A percentile compares a stretch with the other conserved stretches of the same genome.
Conservation (phyloP, 2,888 invertebrate genomes). For the Drosophila limbata region DNA sequence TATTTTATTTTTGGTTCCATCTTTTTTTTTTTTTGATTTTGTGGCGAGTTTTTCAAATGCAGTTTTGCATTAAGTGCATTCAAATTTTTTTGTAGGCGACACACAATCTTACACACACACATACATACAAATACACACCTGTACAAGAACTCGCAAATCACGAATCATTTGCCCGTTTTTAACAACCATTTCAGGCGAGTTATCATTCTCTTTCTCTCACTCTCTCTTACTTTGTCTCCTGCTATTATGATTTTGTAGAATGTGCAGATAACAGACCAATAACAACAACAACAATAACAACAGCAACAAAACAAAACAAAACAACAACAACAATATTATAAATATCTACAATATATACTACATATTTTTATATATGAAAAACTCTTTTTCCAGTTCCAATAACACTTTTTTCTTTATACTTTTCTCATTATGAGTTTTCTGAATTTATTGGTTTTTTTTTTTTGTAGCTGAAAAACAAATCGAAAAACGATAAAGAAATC, state of each 20-base stretch:
- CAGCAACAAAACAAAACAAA: constrained; percentile 18
- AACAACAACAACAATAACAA: constrained; percentile 29
- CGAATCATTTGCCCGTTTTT: constrained; percentile 26
- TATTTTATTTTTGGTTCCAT: neutral
- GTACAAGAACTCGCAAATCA: constrained; percentile 14
- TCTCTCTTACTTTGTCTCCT: neutral
- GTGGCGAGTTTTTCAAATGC: constrained; percentile 24
- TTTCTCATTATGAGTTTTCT: constrained; percentile 2
- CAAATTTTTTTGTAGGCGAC: constrained; percentile 5
- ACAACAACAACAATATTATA: constrained; percentile 34
- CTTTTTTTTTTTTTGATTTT: constrained; percentile 7
- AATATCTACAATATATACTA: constrained; percentile 29
- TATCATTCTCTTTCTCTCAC: neutral
- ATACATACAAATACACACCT: constrained; percentile 9
- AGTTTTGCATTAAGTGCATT: constrained; percentile 18
- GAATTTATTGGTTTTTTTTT: constrained; percentile 11
- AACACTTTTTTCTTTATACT: constrained; percentile 22
- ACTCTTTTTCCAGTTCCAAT: constrained; percentile 46
- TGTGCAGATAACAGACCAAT: constrained; percentile 52
- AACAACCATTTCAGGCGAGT: constrained; percentile 18
- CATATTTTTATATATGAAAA: constrained; percentile 45
- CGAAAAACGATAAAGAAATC: constrained; percentile 36
- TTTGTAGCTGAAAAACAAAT: constrained; percentile 42
- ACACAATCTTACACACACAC: neutral
- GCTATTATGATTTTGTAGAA: constrained; percentile 6